Conservation (phyloP, 2,797 vertebrate species). For the Eupleurogrammus muticus region DNA sequence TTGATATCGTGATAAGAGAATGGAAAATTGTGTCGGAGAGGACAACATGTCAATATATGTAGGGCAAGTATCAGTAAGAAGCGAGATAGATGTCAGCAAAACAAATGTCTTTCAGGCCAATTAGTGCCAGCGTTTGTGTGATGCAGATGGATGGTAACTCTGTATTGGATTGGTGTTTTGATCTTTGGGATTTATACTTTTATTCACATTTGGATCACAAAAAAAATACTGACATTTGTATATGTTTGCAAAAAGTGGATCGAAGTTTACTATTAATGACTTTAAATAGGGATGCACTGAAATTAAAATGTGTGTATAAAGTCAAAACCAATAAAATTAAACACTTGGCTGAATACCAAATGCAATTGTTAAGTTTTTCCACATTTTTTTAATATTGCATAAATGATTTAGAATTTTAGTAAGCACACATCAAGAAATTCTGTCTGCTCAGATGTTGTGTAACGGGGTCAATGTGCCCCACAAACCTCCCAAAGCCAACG, state of each 20-base stretch:
- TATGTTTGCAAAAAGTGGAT: neutral
- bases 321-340: no score
- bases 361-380: no score
- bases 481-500: no score
- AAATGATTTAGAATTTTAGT: no score
- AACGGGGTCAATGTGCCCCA: no score
- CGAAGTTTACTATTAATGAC: no score
- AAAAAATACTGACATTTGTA: neutral
- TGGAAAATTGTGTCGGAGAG: conserved; percentile 67
- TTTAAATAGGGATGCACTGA: no score
- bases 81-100: conserved; percentile 52
- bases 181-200: neutral
- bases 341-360: no score
- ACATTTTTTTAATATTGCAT: no score
- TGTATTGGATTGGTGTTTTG: neutral
- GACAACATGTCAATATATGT: conserved; percentile 47
- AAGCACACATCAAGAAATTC: no score
- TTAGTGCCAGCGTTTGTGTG: neutral
- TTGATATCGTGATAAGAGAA: conserved; percentile 67
- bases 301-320: no score
- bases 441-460: no score
- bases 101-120: conserved; percentile 38
- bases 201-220: neutral
- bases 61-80: conserved; percentile 32
- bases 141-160: neutral